phyloP scores from a whole-genome alignment of 2,888 invertebrate genomes.

The Eledona agricola region DNA sequence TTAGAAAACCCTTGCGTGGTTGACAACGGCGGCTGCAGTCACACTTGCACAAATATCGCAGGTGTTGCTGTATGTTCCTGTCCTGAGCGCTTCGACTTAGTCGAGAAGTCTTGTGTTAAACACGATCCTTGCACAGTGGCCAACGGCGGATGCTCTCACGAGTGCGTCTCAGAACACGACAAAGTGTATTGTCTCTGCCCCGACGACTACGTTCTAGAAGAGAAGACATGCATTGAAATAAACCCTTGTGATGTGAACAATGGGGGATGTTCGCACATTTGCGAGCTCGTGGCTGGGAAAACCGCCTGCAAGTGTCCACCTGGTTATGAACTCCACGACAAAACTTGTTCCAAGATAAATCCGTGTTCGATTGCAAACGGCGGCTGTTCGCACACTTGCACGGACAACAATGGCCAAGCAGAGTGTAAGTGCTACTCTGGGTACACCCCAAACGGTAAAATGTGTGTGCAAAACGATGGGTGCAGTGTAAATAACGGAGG shows the following conservation, averaged over 20 bases:
- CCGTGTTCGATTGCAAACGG: conserved; percentile 61
- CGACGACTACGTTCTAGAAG: conserved; percentile 54
- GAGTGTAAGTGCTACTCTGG: conserved; percentile 64
- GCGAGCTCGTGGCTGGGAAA: conserved; percentile 63
- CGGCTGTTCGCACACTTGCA: conserved; percentile 66
- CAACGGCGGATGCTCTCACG: conserved; percentile 70
- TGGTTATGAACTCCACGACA: conserved; percentile 56
- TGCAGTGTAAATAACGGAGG: conserved; percentile 58
- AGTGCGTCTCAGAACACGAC: conserved; percentile 60
- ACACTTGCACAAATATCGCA: conserved; percentile 61
- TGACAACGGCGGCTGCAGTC: conserved; percentile 68
- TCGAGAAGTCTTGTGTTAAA: conserved; percentile 54
- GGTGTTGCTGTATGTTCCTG: conserved; percentile 66
- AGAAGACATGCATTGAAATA: conserved; percentile 47
- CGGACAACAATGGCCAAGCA: conserved; percentile 64
- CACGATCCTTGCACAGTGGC: conserved; percentile 56
- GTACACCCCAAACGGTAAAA: conserved; percentile 51
- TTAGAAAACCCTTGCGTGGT: conserved; percentile 51
- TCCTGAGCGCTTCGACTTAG: conserved; percentile 56
- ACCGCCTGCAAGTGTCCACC: conserved; percentile 60
- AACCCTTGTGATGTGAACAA: conserved; percentile 57
- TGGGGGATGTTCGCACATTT: conserved; percentile 64
- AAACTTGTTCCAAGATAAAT: conserved; percentile 59
- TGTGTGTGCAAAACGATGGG: conserved; percentile 62
- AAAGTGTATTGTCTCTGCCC: conserved; percentile 62